These are phyloP conservation scores for Parnassius orleans DNA, from an alignment of 2,888 invertebrate species.

Conservation along the genomic window DNA sequence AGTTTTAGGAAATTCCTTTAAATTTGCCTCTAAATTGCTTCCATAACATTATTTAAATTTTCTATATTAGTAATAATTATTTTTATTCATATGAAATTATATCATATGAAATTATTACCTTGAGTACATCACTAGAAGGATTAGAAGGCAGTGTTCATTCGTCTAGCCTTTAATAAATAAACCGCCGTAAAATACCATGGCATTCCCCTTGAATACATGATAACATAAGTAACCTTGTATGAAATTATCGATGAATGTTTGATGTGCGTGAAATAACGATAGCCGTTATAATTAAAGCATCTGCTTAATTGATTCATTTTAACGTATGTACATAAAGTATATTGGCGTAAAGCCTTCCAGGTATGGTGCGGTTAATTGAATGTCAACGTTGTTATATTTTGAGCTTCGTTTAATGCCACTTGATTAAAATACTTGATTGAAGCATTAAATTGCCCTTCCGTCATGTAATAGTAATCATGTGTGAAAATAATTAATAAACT, in stretches of 20 bases:
- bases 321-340: conserved; percentile 25
- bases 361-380: conserved; percentile 25
- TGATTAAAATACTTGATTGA: conserved; percentile 25
- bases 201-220: conserved; percentile 20
- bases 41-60: too few species aligned
- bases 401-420: conserved; percentile 11
- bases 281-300: conserved; percentile 21
- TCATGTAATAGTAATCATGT: neutral
- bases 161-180: conserved; percentile 20
- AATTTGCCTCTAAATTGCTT: too few species aligned
- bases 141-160: conserved; percentile 11
- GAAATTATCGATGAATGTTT: conserved; percentile 23
- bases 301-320: conserved; percentile 19
- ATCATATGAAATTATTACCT: too few species aligned
- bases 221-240: conserved; percentile 12
- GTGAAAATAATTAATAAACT: too few species aligned
- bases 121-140: neutral
- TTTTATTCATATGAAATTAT: too few species aligned
- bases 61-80: too few species aligned
- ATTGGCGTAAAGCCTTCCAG: conserved; percentile 18
- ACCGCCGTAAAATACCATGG: conserved; percentile 17
- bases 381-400: conserved; percentile 25
- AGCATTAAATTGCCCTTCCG: neutral
- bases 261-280: conserved; percentile 17
- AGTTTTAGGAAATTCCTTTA: too few species aligned